Evolutionary conservation across 2,113 vertebrate species (phyloP).

Genomic region (Herpetotheres cachinnans): DNA sequence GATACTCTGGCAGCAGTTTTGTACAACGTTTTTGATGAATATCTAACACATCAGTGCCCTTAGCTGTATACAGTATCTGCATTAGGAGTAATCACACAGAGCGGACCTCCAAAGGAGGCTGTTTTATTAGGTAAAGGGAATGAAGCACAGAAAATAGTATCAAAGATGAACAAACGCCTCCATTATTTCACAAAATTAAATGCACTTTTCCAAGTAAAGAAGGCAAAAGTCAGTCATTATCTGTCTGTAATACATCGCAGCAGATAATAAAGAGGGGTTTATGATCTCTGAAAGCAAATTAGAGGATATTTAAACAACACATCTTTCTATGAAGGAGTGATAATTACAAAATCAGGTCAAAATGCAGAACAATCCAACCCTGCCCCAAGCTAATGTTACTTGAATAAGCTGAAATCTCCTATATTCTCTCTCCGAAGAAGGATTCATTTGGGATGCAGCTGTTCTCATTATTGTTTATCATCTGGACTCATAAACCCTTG

Average conservation of each 20-base stretch:
- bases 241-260: conserved; percentile 55
- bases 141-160: conserved; percentile 11
- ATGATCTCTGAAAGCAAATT: conserved; percentile 68
- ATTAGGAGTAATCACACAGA: not conserved
- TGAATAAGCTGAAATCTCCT: not conserved
- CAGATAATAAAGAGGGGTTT: conserved; percentile 65
- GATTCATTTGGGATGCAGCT: not conserved
- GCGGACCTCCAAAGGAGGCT: not conserved
- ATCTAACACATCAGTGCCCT: not conserved
- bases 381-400: conserved; percentile 13
- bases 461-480: not conserved
- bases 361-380: not conserved
- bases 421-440: not conserved
- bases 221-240: conserved; percentile 68
- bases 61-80: not conserved
- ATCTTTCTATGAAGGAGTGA: conserved; percentile 29
- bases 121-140: conserved; percentile 6
- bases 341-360: conserved; percentile 66
- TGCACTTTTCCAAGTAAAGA: conserved; percentile 33
- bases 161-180: conserved; percentile 14
- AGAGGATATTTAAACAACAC: conserved; percentile 60
- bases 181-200: conserved; percentile 67
- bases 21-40: not conserved
- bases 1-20: not conserved
- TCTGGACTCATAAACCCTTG: not conserved